Percentiles rank a stretch among this genome's conserved stretches.
These are phyloP conservation scores for Moxostoma hubbsi DNA, from an alignment of 2,797 vertebrate species.

Conservation along the genomic window DNA sequence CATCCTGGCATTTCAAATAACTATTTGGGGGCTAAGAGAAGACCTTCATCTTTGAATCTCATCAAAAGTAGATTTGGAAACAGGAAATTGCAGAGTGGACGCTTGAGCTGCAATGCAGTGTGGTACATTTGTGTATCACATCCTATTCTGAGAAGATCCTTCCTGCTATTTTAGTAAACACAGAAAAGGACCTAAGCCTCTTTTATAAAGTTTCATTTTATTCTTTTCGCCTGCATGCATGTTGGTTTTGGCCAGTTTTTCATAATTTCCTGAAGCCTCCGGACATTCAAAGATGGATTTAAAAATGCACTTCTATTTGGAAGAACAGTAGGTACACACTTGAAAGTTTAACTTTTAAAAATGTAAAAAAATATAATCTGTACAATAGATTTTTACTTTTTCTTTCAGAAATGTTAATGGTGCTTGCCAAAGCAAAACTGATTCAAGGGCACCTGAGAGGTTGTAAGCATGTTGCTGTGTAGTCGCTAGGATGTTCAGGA, in stretches of 20 bases:
- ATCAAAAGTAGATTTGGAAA: slow-evolving; percentile 2
- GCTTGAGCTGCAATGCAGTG: neutral
- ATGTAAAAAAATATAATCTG: too few relatives aligned
- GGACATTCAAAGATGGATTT: slow-evolving; percentile 58
- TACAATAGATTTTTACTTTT: too few relatives aligned
- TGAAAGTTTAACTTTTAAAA: neutral
- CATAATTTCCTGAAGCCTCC: slow-evolving; percentile 72
- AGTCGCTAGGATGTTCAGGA: too few relatives aligned
- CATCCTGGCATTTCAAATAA: neutral
- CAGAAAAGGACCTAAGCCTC: slow-evolving; percentile 61
- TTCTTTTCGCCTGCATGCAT: slow-evolving; percentile 60
- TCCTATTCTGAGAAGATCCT: slow-evolving; percentile 56
- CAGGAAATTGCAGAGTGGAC: slow-evolving; percentile 17
- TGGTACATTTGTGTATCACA: slow-evolving; percentile 16
- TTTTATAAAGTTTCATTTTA: slow-evolving; percentile 61
- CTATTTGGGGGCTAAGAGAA: slow-evolving; percentile 12
- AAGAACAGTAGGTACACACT: slow-evolving; percentile 16
- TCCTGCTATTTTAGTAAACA: slow-evolving; percentile 66
- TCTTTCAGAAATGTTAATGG: too few relatives aligned
- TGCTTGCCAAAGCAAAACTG: too few relatives aligned
- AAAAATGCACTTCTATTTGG: slow-evolving; percentile 54
- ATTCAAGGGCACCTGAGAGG: too few relatives aligned
- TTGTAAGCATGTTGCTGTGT: too few relatives aligned
- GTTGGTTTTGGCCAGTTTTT: slow-evolving; percentile 73
- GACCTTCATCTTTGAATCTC: neutral